phyloP scores from a whole-genome alignment of 2,888 invertebrate genomes.

The Aporophyla lueneburgensis region DNA sequence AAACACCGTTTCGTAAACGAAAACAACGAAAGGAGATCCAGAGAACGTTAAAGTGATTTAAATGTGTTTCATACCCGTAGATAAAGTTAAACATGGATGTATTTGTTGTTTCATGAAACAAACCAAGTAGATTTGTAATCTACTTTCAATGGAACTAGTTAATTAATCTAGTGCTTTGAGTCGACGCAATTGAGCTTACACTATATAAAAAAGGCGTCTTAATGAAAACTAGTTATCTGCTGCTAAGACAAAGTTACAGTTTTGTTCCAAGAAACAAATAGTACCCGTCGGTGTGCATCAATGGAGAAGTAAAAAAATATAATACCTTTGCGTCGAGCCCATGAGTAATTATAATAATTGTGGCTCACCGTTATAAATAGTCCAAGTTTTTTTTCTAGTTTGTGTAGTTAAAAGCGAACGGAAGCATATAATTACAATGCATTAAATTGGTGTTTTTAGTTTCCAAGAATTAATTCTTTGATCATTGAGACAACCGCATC shows the following conservation, averaged over 20 bases:
- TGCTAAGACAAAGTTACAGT: constrained; percentile 14
- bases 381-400: constrained; percentile 29
- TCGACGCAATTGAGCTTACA: constrained; percentile 2
- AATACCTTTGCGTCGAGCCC: constrained; percentile 18
- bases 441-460: constrained; percentile 33
- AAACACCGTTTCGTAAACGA: constrained; percentile 7
- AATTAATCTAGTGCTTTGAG: constrained; percentile 4
- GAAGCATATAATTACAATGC: constrained; percentile 26
- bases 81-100: constrained; percentile 15
- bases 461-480: constrained; percentile 40
- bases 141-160: not conserved
- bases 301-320: constrained; percentile 40
- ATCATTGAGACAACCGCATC: constrained; percentile 42
- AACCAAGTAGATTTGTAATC: not conserved
- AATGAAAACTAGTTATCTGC: constrained; percentile 17
- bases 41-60: constrained; percentile 25
- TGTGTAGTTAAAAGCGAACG: constrained; percentile 32
- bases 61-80: constrained; percentile 16
- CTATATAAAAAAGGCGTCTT: constrained; percentile 2
- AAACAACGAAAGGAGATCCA: constrained; percentile 34
- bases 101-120: constrained; percentile 2
- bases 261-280: constrained; percentile 31
- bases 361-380: constrained; percentile 26
- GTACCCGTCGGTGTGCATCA: constrained; percentile 9
- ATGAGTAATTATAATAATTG: constrained; percentile 45